Evolutionary conservation across 2,888 invertebrate genomes (phyloP).

Genomic region (Tuta absoluta): DNA sequence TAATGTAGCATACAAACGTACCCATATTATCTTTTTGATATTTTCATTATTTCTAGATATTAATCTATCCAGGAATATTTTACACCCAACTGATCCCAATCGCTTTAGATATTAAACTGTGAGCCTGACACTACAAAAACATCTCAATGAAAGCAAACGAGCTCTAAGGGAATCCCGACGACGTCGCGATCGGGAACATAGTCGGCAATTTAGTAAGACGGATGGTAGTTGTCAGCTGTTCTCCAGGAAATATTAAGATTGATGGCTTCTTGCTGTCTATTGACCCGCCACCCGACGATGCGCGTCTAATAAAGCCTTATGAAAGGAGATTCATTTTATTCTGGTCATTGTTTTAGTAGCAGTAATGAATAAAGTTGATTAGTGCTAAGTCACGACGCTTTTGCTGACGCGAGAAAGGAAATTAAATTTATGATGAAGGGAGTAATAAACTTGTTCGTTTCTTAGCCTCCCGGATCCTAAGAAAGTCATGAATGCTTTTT

Average conservation of each 20-base stretch:
- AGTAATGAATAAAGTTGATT: slow-evolving; percentile 20
- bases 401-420: slow-evolving; percentile 1
- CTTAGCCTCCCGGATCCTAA: slow-evolving; percentile 2
- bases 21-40: too few species aligned
- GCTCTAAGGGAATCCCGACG: slow-evolving; percentile 7
- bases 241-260: slow-evolving; percentile 70
- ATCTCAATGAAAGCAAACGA: slow-evolving; percentile 16
- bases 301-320: slow-evolving; percentile 36
- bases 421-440: slow-evolving; percentile 10
- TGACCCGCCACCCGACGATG: slow-evolving; percentile 42
- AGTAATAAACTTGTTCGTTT: slow-evolving; percentile 10
- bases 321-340: slow-evolving; percentile 27
- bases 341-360: slow-evolving; percentile 22
- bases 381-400: slow-evolving; percentile 15
- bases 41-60: background rate
- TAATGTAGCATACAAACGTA: too few species aligned
- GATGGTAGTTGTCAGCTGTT: slow-evolving; percentile 63
- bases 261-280: slow-evolving; percentile 53
- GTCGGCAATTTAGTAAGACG: slow-evolving; percentile 64
- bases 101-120: background rate
- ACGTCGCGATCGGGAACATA: slow-evolving; percentile 42
- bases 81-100: background rate
- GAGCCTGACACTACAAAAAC: slow-evolving; percentile 9
- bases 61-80: background rate
- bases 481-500: slow-evolving; percentile 10